Evolutionary conservation across 2,888 invertebrate species (phyloP).

Genomic region (Rhimphoctona megacephalus): DNA sequence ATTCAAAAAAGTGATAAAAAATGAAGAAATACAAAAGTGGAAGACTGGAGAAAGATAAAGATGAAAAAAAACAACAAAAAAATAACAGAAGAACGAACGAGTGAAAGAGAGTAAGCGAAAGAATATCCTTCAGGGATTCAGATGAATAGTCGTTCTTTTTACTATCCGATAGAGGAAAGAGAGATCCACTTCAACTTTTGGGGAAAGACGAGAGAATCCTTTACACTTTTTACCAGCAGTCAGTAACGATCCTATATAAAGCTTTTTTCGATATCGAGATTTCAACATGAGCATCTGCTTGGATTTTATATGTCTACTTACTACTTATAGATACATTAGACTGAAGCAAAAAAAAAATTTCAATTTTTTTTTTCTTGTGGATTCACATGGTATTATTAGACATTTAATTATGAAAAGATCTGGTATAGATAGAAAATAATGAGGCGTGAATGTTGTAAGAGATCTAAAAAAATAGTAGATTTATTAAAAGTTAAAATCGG

Average conservation of each 20-base stretch:
- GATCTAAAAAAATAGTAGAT: no score
- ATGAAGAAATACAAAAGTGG: background rate
- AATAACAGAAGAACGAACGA: conserved; percentile 12
- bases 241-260: conserved; percentile 37
- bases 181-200: conserved; percentile 50
- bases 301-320: background rate
- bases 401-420: no score
- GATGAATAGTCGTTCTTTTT: conserved; percentile 64
- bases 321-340: background rate
- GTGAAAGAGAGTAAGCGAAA: conserved; percentile 1
- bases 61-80: background rate
- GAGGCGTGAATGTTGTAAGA: no score
- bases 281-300: conserved; percentile 32
- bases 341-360: background rate
- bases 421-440: no score
- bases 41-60: conserved; percentile 17
- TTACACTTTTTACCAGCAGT: conserved; percentile 42
- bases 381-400: no score
- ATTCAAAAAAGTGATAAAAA: background rate
- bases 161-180: conserved; percentile 54
- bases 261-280: conserved; percentile 61
- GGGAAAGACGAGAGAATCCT: conserved; percentile 25
- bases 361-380: no score
- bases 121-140: conserved; percentile 44
- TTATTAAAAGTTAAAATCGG: no score